Evolutionary conservation across 2,797 vertebrate genomes (phyloP), one percentile per base, ranked within the genome.

Genomic region (Prionace glauca): DNA sequence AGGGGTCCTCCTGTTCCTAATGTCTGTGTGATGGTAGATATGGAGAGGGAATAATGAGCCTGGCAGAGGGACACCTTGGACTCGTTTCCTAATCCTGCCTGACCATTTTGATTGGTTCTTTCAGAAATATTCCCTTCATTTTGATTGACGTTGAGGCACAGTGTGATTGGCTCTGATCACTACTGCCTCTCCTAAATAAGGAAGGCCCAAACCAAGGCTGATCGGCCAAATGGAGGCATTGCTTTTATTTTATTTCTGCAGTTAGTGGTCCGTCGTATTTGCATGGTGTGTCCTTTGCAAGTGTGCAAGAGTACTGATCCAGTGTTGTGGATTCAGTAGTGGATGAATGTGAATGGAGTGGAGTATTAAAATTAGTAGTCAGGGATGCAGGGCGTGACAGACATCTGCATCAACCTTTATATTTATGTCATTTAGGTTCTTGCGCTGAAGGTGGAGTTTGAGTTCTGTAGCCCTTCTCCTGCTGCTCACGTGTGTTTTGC

Each of bases 351-450:
- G 16, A 84, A 20, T 18, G 18, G 2, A 7, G n/a, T 41, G 79
- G 36, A 8, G 0, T 20, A 18, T 84, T 45, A 7, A 3, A 41
- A 22, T 84, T 3, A 14, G 14, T 4, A 41, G 36, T 20, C 79
- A 41, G 36, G 79, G 36, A 41, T 41, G 4, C 36, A 22, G 18
- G 36, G 36, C 20, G 16, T 41, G 4, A 41, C 12, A 36, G 16
- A 8, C 1, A 18, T 20, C 0, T 20, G 18, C 5, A 16, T 0
- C 2, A 0, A 14, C n/a, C 3, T 41, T 81, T 18, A 4, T 20
- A 5, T 18, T 41, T 4, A 36, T 84, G 79, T 5, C 18, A 16
- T 41, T 84, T 20, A 41, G 36, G 79, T 41, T 20, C 16, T n/a
- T 36, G 60, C 18, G 0, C 1, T 67, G 32, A 9, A 7, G 62